Percentiles rank a stretch among this genome's conserved stretches.
These are phyloP conservation scores for Octopus bimaculoides DNA, from an alignment of 1,140 invertebrate genomes.

Conservation along the genomic window DNA sequence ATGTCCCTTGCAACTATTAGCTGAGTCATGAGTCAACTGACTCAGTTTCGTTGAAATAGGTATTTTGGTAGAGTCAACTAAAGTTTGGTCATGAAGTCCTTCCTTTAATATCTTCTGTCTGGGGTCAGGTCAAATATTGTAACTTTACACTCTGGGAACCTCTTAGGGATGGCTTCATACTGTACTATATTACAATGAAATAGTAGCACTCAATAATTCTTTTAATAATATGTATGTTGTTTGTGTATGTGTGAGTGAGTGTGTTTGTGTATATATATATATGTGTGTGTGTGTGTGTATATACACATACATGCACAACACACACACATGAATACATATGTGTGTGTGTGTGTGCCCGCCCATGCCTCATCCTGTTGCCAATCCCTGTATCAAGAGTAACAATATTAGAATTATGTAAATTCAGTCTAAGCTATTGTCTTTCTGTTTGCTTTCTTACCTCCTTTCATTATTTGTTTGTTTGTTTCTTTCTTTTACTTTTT, in stretches of 20 bases:
- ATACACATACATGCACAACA: conserved; percentile 22
- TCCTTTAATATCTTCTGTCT: not conserved
- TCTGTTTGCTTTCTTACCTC: too few relatives aligned
- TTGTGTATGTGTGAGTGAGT: conserved; percentile 19
- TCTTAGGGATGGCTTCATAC: not conserved
- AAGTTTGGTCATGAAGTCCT: not conserved
- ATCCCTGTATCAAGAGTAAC: too few relatives aligned
- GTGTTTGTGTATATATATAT: conserved; percentile 11
- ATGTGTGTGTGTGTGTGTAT: not conserved
- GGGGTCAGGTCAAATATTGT: not conserved
- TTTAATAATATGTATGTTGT: conserved; percentile 1
- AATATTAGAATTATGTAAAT: too few relatives aligned
- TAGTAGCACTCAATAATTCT: not conserved
- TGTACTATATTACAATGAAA: not conserved
- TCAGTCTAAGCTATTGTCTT: too few relatives aligned
- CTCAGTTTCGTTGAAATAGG: not conserved
- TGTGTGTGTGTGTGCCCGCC: conserved; percentile 5
- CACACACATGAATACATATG: conserved; percentile 4
- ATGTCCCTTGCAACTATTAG: too few relatives aligned
- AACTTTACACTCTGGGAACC: not conserved
- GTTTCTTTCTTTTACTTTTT: too few relatives aligned
- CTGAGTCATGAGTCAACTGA: too few relatives aligned
- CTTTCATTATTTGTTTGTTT: too few relatives aligned
- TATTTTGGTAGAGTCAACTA: not conserved
- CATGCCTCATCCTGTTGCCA: not conserved